A percentile compares a stretch with the other conserved stretches of the same genome.
These are phyloP conservation scores for Meloidogyne exigua DNA, from an alignment of 1,140 invertebrate genomes.

Conservation along the genomic window DNA sequence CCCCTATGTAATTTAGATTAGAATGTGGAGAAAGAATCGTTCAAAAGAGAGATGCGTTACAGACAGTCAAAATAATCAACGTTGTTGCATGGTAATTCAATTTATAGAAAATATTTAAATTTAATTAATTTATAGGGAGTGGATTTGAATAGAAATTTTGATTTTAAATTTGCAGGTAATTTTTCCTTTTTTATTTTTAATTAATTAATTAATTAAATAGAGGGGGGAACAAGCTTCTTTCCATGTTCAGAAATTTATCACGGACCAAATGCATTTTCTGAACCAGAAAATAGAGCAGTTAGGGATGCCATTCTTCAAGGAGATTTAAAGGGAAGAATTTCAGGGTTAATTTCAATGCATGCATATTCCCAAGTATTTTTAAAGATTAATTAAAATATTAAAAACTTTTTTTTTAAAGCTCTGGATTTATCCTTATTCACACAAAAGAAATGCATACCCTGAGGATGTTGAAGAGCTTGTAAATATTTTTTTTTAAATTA, in stretches of 20 bases:
- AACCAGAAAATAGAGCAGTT: constrained; percentile 58
- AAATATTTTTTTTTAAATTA: not conserved
- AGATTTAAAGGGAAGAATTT: constrained; percentile 51
- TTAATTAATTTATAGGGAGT: constrained; percentile 39
- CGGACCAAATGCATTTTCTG: constrained; percentile 56
- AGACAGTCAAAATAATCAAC: constrained; percentile 39
- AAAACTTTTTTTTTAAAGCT: constrained; percentile 37
- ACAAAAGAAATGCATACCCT: constrained; percentile 52
- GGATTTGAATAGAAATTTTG: constrained; percentile 60
- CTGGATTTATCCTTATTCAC: constrained; percentile 57
- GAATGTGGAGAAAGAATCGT: constrained; percentile 60
- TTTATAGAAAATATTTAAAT: not conserved
- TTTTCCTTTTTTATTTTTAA: constrained; percentile 3
- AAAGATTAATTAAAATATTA: not conserved
- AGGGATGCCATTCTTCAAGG: constrained; percentile 54
- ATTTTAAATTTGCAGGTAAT: constrained; percentile 43
- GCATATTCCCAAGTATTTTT: not conserved
- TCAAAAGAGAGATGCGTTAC: constrained; percentile 46
- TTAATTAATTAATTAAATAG: constrained; percentile 12
- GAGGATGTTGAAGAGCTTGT: constrained; percentile 57
- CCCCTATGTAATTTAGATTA: constrained; percentile 40
- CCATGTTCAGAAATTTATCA: constrained; percentile 63
- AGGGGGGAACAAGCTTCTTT: constrained; percentile 58
- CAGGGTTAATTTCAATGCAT: constrained; percentile 43
- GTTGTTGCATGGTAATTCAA: constrained; percentile 38